Conservation (phyloP, 2,888 invertebrate genomes). For the Drosophila paranaensis region DNA sequence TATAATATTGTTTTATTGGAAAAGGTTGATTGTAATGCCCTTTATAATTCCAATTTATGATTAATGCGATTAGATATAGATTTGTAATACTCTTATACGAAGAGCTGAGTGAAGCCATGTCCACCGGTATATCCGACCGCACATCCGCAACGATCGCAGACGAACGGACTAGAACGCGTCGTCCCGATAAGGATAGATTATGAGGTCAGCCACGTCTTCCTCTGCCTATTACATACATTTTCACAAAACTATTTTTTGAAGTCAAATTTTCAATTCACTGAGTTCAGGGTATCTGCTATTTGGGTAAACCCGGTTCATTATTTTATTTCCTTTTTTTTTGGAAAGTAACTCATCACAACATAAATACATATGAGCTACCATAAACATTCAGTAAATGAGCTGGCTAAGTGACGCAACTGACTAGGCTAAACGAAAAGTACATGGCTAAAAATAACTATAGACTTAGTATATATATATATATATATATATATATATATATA, state of each 20-base stretch:
- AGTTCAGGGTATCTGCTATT: not conserved
- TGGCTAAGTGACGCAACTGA: not conserved
- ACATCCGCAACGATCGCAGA: no score
- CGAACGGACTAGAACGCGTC: no score
- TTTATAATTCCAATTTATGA: slow-evolving; percentile 29
- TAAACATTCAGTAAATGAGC: not conserved
- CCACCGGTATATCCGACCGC: no score
- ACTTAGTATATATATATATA: no score
- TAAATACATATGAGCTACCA: not conserved
- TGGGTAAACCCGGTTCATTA: not conserved
- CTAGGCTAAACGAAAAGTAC: not conserved
- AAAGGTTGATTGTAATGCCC: slow-evolving; percentile 18
- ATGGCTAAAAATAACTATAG: not conserved
- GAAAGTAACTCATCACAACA: slow-evolving; percentile 3
- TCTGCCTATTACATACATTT: no score
- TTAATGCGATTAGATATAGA: slow-evolving; percentile 33
- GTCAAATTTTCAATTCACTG: no score
- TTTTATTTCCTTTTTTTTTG: not conserved
- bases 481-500: no score
- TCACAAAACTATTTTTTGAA: no score
- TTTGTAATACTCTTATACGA: not conserved
- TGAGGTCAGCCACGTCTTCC: no score
- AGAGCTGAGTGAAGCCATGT: no score
- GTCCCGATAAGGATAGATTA: no score
- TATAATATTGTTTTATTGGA: slow-evolving; percentile 26